Evolutionary conservation across 2,888 invertebrate species (phyloP).

Genomic region (Oegoconia quadripuncta): DNA sequence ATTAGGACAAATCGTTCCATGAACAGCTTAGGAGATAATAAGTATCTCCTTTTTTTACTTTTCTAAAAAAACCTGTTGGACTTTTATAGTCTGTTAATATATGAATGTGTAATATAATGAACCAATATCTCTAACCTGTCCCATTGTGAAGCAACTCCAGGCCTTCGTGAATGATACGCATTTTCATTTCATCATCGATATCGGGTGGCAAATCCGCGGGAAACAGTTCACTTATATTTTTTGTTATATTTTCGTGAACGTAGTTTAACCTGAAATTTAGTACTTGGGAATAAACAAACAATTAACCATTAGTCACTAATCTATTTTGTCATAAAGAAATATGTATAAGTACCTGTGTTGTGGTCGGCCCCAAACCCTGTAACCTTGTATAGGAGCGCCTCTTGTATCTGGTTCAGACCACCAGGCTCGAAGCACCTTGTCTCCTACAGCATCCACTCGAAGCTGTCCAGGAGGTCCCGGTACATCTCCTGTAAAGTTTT

Average conservation of each 20-base stretch:
- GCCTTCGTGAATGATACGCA: constrained; percentile 74
- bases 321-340: too few relatives aligned
- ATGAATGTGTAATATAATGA: too few relatives aligned
- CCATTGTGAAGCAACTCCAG: constrained; percentile 84
- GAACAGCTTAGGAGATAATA: too few relatives aligned
- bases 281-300: not conserved
- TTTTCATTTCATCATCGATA: constrained; percentile 53
- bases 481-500: constrained; percentile 79
- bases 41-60: too few relatives aligned
- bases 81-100: too few relatives aligned
- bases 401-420: constrained; percentile 90
- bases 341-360: constrained; percentile 50
- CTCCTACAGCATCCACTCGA: constrained; percentile 84
- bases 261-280: constrained; percentile 10
- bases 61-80: too few relatives aligned
- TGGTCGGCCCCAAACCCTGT: constrained; percentile 86
- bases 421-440: constrained; percentile 86
- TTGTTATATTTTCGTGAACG: constrained; percentile 41
- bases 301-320: too few relatives aligned
- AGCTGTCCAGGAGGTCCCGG: constrained; percentile 90
- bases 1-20: too few relatives aligned
- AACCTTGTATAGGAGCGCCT: constrained; percentile 86
- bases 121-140: constrained; percentile 76
- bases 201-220: constrained; percentile 49
- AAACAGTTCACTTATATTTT: constrained; percentile 49